A percentile compares a stretch with the other conserved stretches of the same genome.
Conservation (phyloP, 2,113 vertebrate species). For the human (Homo sapiens) region GRCh38 chr6:72896001-72896500, state of each 20-base stretch:
- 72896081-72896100: conserved; percentile 4
- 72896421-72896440: neutral
- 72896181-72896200: neutral
- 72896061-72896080: neutral
- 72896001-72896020: conserved; percentile 2
- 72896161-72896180: conserved; percentile 9
- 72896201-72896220: neutral
- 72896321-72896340: neutral
- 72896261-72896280: neutral
- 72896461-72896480: neutral
- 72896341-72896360: neutral
- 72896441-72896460: neutral
- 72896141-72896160: neutral
- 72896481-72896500: neutral
- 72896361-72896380: neutral
- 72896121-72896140: neutral
- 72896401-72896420: neutral
- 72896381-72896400: neutral
- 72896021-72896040: neutral
- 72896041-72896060: neutral
- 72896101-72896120: neutral
- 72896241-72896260: neutral
- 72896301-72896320: neutral
- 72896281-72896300: conserved; percentile 20
- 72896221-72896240: neutral